Base-by-base conservation (phyloP, 2,888 invertebrate genomes). In the Cosmia trapezina region DNA sequence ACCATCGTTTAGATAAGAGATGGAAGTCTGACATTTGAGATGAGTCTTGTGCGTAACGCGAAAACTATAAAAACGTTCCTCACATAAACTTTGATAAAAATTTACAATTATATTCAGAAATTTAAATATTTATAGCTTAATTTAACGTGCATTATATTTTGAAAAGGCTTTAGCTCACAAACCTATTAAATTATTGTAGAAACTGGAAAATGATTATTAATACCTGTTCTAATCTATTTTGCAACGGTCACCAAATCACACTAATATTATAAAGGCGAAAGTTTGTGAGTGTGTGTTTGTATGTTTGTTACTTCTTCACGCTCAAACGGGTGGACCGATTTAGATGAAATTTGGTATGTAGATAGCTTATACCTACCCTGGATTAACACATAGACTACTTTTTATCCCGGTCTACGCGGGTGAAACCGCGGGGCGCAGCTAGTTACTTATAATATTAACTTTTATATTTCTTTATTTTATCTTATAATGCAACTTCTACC, bases 1-100 rank as follows among this genome's bases (percentile, higher is more conserved):
- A 70, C 54, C 72, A 68, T 75, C 61, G 54, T 83, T 79, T 57
- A 85, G 81, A 85, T 86, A 83, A 83, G 63, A 73, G 8, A 49
- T n/a, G 12, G 28, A 37, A 41, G n/a, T 60, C 37, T 77, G 72
- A 69, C 66, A 84, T 83, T 80, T 65, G 17, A 22, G 43, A 70
- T 72, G n/a, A 72, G 49, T 0, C 45, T 62, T 67, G 0, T 43
- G 51, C 62, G 45, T 81, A 66, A 72, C 53, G 47, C 33, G 33
- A 62, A 60, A 68, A 53, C 28, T 53, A 54, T 49, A 66, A 41
- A 61, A 41, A 33, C 12, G 0, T 37, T 67, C 12, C 6, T n/a
- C 41, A 19, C n/a, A 59, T n/a, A 54, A 57, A 53, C 19, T 65
- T 33, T n/a, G 12, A 33, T 28, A 65, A 7, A 57, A 66, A 54